phyloP scores from a whole-genome alignment of 2,113 vertebrate genomes.

The Asarcornis scutulata region DNA sequence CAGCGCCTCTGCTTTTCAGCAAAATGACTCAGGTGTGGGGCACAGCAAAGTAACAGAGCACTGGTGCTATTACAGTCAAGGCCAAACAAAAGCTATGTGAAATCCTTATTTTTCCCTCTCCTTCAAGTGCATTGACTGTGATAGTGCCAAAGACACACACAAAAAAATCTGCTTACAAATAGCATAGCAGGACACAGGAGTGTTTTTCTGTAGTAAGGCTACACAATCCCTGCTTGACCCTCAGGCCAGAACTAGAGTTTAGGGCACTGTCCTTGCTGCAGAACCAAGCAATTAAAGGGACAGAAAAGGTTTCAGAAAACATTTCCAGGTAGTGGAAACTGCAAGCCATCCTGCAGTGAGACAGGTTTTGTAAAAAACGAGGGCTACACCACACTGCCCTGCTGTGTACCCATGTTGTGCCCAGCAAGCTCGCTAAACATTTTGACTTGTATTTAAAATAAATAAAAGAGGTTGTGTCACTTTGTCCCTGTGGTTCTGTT shows the following conservation, averaged over 20 bases:
- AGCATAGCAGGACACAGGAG: not conserved
- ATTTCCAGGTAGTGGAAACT: not conserved
- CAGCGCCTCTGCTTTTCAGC: not conserved
- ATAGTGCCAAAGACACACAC: not conserved
- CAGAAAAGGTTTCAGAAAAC: not conserved
- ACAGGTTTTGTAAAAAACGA: not conserved
- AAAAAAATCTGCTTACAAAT: not conserved
- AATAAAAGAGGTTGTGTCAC: not conserved
- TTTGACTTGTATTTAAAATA: not conserved
- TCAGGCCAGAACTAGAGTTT: not conserved
- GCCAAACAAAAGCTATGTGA: not conserved
- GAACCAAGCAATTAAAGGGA: not conserved
- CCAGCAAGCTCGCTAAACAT: rapidly evolving
- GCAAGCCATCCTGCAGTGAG: not conserved
- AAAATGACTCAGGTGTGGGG: not conserved
- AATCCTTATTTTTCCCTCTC: not conserved
- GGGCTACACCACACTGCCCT: not conserved
- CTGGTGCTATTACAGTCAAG: not conserved
- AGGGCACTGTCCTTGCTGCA: not conserved
- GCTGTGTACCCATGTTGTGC: not conserved
- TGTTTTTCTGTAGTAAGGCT: not conserved
- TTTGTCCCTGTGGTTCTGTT: not conserved
- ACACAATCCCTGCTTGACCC: not conserved
- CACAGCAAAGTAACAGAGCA: not conserved
- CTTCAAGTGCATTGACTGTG: not conserved